Base-by-base conservation (phyloP, 2,797 vertebrate genomes). In the Girardinus metallicus region DNA sequence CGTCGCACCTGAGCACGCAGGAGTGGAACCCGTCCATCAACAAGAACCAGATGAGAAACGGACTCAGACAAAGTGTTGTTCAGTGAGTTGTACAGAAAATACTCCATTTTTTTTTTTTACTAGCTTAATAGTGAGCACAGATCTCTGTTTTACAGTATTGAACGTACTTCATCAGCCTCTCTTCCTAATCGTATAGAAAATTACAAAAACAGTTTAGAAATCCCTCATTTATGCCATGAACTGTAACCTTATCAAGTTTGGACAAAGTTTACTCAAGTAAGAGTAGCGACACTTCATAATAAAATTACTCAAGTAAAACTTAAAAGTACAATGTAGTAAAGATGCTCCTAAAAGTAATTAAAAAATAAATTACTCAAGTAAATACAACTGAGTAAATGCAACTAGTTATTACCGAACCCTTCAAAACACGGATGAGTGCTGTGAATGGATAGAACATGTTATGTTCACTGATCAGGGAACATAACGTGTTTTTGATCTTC, bases 21-120 rank as follows among this genome's bases (percentile, higher is more conserved):
- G 98, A 99, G 13, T 99, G 98, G 98, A 99, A 95, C 81, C 97
- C 98, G 18, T 87, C 97, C 29, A 99, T 98, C 96, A 99, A 99
- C 96, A 99, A 99, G 94, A 99, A 99, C 95, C 98, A 99, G 90
- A 91, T 98, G 88, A 96, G 98, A 83, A 99, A 97, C 11, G 97
- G 97, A 46, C 94, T 99, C 51, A 95, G 98, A 78, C 98, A 99
- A 83, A 99, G 97, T 0, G 98, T 99, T 36, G 96, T 98, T 73
- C 97, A 99, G 97, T 99, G 93, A 97, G 98, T 97, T 11, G 26
- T 2, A 1, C 53, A n/a, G 53, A 55, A n/a, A 55, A 55, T 18
- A 26, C 11, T 12, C 26, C 4, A 11, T 55, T 55, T 23, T 21
- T 68, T 55, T 55, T 23, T 21, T 68, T 12, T 68, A 4, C 64